These are phyloP conservation scores for Aleadryas rufinucha DNA, from an alignment of 2,113 vertebrate species.

Conservation along the genomic window DNA sequence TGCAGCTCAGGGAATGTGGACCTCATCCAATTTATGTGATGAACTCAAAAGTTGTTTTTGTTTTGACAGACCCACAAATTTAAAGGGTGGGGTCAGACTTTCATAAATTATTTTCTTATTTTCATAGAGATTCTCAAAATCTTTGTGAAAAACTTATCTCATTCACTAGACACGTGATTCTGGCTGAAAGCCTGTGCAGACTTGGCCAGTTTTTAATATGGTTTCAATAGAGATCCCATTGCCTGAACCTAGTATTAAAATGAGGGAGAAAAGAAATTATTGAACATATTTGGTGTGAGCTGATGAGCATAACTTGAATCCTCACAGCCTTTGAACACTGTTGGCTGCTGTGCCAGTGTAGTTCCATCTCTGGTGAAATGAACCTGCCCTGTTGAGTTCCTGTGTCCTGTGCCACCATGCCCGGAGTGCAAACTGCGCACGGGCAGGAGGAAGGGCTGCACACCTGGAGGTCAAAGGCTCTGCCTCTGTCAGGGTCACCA, in stretches of 20 bases:
- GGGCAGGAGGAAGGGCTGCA: not conserved
- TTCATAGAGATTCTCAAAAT: not conserved
- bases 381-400: not conserved
- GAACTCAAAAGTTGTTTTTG: not conserved
- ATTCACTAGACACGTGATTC: not conserved
- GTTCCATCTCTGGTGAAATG: not conserved
- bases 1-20: not conserved
- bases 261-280: not conserved
- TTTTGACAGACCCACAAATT: not conserved
- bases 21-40: not conserved
- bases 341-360: not conserved
- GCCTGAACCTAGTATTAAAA: not conserved
- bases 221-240: not conserved
- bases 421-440: fast-evolving
- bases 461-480: not conserved
- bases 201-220: not conserved
- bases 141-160: not conserved
- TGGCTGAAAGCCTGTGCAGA: not conserved
- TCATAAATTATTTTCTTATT: not conserved
- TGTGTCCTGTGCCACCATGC: fast-evolving
- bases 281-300: not conserved
- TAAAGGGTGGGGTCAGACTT: not conserved
- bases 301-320: not conserved
- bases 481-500: not conserved
- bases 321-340: not conserved